These are phyloP conservation scores for Hystrix brachyura DNA, from an alignment of 2,113 vertebrate genomes.

Conservation along the genomic window DNA sequence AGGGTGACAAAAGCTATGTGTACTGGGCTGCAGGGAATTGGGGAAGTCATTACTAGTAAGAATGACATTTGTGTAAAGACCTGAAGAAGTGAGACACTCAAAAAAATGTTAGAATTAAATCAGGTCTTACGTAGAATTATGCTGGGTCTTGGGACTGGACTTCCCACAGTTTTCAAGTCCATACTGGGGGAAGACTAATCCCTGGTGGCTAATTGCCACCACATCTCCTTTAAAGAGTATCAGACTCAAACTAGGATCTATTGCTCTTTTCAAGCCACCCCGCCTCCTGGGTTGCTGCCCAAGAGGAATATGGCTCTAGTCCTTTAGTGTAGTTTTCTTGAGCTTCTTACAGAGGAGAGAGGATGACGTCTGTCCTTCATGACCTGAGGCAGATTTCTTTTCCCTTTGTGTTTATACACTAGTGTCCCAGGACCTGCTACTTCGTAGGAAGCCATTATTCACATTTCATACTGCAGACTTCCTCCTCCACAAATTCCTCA, in stretches of 20 bases:
- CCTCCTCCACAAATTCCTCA: conserved; percentile 61
- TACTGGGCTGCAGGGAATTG: not conserved
- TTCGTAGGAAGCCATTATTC: not conserved
- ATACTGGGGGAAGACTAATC: not conserved
- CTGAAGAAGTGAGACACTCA: not conserved
- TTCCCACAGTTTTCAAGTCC: not conserved
- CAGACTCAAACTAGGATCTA: conserved; percentile 1
- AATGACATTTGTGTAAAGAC: not conserved
- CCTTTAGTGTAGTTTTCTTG: not conserved
- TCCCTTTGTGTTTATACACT: not conserved
- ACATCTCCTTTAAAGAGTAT: conserved; percentile 31
- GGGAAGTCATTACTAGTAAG: not conserved
- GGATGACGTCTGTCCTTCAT: not conserved
- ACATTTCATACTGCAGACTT: not conserved
- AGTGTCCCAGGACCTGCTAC: not conserved
- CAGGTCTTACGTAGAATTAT: not conserved
- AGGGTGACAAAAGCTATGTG: not conserved
- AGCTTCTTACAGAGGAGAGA: not conserved
- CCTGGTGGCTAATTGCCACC: conserved; percentile 17
- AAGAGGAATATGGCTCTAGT: not conserved
- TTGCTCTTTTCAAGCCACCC: conserved; percentile 15
- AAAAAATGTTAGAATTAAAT: not conserved
- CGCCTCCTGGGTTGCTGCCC: not conserved
- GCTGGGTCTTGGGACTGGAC: not conserved
- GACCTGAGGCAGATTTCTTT: not conserved